Base-by-base conservation (phyloP, 2,888 invertebrate genomes). In the Sclerodermus sp. region DNA sequence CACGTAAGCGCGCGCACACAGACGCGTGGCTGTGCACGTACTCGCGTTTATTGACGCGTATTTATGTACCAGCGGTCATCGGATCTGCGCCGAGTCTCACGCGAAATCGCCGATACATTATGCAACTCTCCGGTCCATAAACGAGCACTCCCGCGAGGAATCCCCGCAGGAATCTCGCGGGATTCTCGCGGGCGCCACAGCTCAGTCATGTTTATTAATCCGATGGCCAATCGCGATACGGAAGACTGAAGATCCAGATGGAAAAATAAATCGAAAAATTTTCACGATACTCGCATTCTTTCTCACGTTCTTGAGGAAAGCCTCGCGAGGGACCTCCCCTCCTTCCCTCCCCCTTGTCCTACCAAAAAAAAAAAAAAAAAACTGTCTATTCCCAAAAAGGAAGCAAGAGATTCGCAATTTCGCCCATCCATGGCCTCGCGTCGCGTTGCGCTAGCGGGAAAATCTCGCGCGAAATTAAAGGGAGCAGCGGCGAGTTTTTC, bases 81-180 rank as follows among this genome's bases (percentile, higher is more conserved):
- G 34, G 34, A 14, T 17, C 45, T 3, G 37, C 13, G 17, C 3
- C 39, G 49, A 51, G 57, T 64, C 64, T 63, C 68, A 55, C 60
- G 64, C 62, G 62, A 69, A 71, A 60, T 61, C 60, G 53, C 53
- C 62, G 57, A 73, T 75, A 67, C 73, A 76, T 76, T 73, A 76
- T 76, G 73, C 69, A 76, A 71, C 70, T 71, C 63, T 66, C 64
- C 68, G 74, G 67, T 64, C 64, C 74, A 68, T 75, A 74, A 76
- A 75, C 70, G 68, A 61, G 65, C 61, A 55, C 62, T 59, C 58
- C 53, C 61, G 65, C 57, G 42, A 58, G 60, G 70, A 70, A 71
- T 73, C 64, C 62, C 47, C 23, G 47, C 55, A 50, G 61, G 61
- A 59, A 64, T 64, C 58, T 45, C 23, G 8, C 49, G 41, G 44